Conservation (phyloP, 2,888 invertebrate genomes). For the Timema podura region DNA sequence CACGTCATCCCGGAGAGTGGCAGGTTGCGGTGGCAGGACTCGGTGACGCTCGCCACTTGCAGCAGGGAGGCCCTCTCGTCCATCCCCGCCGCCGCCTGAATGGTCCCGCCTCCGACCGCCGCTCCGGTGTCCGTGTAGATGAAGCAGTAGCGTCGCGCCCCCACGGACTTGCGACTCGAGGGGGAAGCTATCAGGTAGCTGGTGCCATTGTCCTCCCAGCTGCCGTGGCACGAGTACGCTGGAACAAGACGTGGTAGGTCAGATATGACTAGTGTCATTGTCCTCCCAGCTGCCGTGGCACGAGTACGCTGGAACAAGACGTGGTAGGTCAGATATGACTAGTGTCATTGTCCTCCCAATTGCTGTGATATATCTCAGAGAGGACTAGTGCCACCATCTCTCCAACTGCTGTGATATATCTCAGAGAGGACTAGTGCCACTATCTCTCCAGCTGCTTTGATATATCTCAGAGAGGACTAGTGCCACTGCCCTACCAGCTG, state of each 20-base stretch:
- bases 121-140: slow-evolving; percentile 47
- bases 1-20: slow-evolving; percentile 55
- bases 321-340: slow-evolving; percentile 43
- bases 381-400: slow-evolving; percentile 34
- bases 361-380: slow-evolving; percentile 87
- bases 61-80: slow-evolving; percentile 41
- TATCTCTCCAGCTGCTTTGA: slow-evolving; percentile 38
- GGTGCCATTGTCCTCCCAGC: slow-evolving; percentile 83
- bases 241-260: slow-evolving; percentile 35
- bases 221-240: slow-evolving; percentile 87
- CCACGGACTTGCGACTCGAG: slow-evolving; percentile 56
- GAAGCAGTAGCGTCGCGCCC: slow-evolving; percentile 58
- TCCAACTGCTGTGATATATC: not conserved
- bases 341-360: slow-evolving; percentile 83
- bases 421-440: slow-evolving; percentile 58
- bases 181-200: slow-evolving; percentile 81
- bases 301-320: slow-evolving; percentile 64
- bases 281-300: slow-evolving; percentile 89
- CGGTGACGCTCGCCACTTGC: slow-evolving; percentile 52
- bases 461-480: no score
- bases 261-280: slow-evolving; percentile 63
- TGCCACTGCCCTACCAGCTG: no score
- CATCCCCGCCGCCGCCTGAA: slow-evolving; percentile 31
- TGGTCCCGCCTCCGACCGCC: slow-evolving; percentile 16
- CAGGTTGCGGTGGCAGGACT: slow-evolving; percentile 55